These are phyloP conservation scores for Aspidoscelis tigris DNA, from an alignment of 2,113 vertebrate species.

Conservation along the genomic window DNA sequence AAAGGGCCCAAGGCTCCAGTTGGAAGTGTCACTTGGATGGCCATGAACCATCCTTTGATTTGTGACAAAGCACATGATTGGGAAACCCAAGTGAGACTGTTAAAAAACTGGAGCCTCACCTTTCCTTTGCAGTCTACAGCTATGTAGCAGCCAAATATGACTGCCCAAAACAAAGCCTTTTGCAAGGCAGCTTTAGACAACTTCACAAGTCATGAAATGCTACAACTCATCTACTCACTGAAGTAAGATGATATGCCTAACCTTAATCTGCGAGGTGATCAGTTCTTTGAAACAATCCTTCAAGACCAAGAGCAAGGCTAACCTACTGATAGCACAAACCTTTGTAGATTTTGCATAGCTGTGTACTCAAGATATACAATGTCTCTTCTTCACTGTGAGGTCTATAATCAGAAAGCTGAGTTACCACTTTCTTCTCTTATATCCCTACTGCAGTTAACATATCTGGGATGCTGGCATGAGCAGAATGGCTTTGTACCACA, in stretches of 20 bases:
- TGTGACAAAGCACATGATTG: neutral
- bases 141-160: neutral
- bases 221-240: neutral
- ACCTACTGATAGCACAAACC: neutral
- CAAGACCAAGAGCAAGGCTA: neutral
- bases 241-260: too few species aligned
- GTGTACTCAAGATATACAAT: neutral
- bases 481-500: neutral
- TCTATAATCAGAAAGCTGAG: neutral
- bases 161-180: neutral
- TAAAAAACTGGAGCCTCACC: neutral
- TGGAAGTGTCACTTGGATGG: too few species aligned
- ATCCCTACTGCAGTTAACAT: neutral
- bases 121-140: neutral
- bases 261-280: too few species aligned
- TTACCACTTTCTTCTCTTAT: neutral
- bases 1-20: too few species aligned
- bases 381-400: neutral
- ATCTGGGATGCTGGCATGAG: constrained; percentile 7
- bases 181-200: neutral
- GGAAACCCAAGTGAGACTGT: too few species aligned
- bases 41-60: too few species aligned
- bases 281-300: neutral
- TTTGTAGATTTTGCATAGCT: neutral
- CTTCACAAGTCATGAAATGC: neutral